Conservation (phyloP, 2,113 vertebrate genomes). For the Genyomyrus donnyi region DNA sequence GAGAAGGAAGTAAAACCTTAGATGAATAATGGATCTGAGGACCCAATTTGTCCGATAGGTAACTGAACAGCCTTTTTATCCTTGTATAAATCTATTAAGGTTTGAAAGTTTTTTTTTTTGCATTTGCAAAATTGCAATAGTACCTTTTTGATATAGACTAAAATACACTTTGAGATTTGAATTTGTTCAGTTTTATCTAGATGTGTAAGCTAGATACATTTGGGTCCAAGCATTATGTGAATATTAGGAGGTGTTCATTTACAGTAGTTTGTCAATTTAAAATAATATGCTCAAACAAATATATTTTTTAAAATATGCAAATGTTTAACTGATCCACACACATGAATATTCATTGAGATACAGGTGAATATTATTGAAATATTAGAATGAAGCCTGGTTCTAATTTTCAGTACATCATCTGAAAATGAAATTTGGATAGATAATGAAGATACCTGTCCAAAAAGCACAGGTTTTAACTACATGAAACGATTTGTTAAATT, state of each 20-base stretch:
- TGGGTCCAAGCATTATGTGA: not conserved
- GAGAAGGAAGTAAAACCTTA: not conserved
- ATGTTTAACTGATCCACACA: not conserved
- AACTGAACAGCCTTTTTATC: not conserved
- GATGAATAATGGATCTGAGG: not conserved
- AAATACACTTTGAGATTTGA: not conserved
- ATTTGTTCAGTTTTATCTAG: not conserved
- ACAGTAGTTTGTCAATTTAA: not conserved
- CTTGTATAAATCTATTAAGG: not conserved
- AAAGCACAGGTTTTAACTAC: not conserved
- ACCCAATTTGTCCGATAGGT: not conserved
- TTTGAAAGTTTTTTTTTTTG: not conserved
- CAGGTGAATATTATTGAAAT: not conserved
- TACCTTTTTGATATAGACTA: not conserved
- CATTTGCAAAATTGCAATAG: not conserved
- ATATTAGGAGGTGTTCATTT: not conserved
- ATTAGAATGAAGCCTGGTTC: not conserved
- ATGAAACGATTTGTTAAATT: not conserved
- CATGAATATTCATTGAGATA: not conserved
- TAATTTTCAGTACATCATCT: not conserved
- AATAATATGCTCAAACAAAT: not conserved
- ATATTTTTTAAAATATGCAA: not conserved
- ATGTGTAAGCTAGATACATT: not conserved
- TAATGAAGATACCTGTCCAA: not conserved
- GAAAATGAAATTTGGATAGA: not conserved